phyloP scores from a whole-genome alignment of 2,888 invertebrate species.

The Thereva nobilitata region DNA sequence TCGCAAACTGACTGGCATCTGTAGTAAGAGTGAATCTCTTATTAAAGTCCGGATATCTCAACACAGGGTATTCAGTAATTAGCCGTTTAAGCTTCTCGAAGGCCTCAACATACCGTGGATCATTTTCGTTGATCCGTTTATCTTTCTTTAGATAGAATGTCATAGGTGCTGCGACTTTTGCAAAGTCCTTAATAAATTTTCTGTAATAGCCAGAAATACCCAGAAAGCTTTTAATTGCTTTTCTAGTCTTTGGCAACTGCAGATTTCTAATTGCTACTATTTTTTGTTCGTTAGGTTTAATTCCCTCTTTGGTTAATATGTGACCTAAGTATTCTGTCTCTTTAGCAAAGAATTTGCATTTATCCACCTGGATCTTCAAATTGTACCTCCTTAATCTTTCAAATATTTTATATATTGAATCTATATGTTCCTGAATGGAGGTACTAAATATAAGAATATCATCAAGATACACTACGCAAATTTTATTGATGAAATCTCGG shows the following conservation, averaged over 20 bases:
- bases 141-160: conserved; percentile 34
- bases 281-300: neutral
- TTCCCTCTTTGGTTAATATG: neutral
- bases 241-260: conserved; percentile 22
- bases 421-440: too few species aligned
- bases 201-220: conserved; percentile 10
- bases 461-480: too few species aligned
- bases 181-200: neutral
- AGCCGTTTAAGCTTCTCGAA: too few species aligned
- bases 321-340: conserved; percentile 1
- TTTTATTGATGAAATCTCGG: too few species aligned
- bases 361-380: neutral
- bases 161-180: conserved; percentile 26
- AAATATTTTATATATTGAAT: too few species aligned
- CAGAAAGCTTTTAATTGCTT: conserved; percentile 30
- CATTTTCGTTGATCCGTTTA: neutral
- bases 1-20: too few species aligned
- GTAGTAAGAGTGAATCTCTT: too few species aligned
- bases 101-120: too few species aligned
- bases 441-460: too few species aligned
- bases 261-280: conserved; percentile 11
- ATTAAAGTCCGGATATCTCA: too few species aligned
- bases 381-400: neutral
- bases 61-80: too few species aligned
- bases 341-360: conserved; percentile 11